Percentiles rank a stretch among this genome's conserved stretches.
Conservation (phyloP, 2,797 vertebrate genomes). For the Acrossocheilus wenchowensis region DNA sequence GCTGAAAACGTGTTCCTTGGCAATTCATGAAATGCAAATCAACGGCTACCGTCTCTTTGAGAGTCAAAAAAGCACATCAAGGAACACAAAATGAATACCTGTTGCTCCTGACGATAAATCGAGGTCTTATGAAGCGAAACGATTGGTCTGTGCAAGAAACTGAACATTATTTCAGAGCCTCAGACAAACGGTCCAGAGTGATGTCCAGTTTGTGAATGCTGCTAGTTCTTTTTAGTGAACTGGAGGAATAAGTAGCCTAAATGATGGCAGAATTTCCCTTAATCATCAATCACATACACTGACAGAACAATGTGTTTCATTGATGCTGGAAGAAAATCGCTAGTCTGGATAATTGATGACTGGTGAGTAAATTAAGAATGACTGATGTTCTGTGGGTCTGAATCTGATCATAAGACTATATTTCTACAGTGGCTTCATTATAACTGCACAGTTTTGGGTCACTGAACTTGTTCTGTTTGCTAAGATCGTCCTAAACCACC, state of each 20-base stretch:
- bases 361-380: not conserved
- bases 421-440: not conserved
- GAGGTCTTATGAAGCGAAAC: not conserved
- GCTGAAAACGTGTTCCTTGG: not conserved
- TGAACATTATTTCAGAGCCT: not conserved
- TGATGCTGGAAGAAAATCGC: slow-evolving; percentile 71
- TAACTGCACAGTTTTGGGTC: slow-evolving; percentile 27
- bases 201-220: too few relatives aligned
- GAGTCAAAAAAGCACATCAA: not conserved
- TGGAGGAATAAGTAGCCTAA: not conserved
- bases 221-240: too few relatives aligned
- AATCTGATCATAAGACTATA: not conserved
- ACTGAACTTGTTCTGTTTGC: slow-evolving; percentile 6
- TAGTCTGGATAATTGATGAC: not conserved
- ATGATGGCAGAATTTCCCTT: not conserved
- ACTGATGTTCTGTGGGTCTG: not conserved
- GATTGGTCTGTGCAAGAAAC: not conserved
- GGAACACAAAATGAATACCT: not conserved
- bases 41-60: not conserved
- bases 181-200: not conserved
- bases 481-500: slow-evolving; percentile 74
- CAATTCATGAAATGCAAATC: not conserved
- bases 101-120: not conserved
- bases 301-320: not conserved
- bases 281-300: not conserved